phyloP scores from a whole-genome alignment of 1,140 invertebrate genomes.

The Oryctes rhinoceros region DNA sequence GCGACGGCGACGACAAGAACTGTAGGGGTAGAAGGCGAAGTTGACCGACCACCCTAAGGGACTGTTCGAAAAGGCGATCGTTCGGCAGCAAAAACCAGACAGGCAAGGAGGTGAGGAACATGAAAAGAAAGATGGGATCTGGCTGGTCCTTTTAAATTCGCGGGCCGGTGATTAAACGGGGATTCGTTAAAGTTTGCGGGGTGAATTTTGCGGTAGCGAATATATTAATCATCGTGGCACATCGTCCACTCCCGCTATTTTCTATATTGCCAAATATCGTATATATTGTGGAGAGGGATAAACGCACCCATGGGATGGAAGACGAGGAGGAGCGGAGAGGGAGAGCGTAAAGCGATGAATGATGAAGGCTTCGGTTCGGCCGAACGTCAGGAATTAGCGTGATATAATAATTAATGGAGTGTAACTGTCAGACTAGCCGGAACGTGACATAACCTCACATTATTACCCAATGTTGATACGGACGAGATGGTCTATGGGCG shows the following conservation, averaged over 20 bases:
- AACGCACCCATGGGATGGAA: not conserved
- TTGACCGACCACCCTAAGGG: not conserved
- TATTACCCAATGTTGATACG: slow-evolving; percentile 22
- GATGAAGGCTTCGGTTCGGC: slow-evolving; percentile 37
- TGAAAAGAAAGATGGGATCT: not conserved
- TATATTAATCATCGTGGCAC: slow-evolving; percentile 24
- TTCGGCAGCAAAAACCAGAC: not conserved
- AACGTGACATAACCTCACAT: slow-evolving; percentile 46
- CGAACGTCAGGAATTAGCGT: slow-evolving; percentile 39
- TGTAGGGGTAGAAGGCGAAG: not conserved
- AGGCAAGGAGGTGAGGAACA: not conserved
- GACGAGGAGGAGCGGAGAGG: not conserved
- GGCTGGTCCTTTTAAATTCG: slow-evolving; percentile 1
- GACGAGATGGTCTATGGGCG: not conserved
- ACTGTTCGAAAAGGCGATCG: not conserved
- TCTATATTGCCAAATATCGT: not conserved
- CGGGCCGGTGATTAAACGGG: slow-evolving; percentile 23
- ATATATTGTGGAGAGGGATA: not conserved
- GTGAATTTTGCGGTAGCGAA: not conserved
- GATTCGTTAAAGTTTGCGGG: slow-evolving; percentile 1
- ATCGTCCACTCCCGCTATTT: not conserved
- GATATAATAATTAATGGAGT: slow-evolving; percentile 52
- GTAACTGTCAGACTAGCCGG: slow-evolving; percentile 48
- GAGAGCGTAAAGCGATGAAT: slow-evolving; percentile 10
- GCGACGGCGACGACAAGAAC: not conserved